phyloP scores from a whole-genome alignment of 2,113 vertebrate genomes.

The Mesoclemmys tuberculata region DNA sequence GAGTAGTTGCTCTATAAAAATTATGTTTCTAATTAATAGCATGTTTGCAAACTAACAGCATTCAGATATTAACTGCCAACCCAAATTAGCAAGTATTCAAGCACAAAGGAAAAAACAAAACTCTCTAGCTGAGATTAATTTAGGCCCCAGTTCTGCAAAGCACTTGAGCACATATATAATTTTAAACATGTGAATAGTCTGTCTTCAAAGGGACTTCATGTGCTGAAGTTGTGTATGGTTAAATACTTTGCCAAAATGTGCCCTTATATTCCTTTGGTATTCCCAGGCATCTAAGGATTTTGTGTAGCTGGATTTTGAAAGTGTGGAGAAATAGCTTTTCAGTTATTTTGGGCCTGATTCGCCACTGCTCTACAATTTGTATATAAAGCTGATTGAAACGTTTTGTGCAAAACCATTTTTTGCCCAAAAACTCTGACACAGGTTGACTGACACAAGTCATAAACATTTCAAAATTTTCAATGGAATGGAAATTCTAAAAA shows the following conservation, averaged over 20 bases:
- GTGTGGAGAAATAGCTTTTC: not conserved
- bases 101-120: slow-evolving; percentile 3
- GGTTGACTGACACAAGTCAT: too few relatives aligned
- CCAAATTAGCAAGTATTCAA: not conserved
- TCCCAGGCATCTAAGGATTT: not conserved
- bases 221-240: not conserved
- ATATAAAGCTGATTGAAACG: too few relatives aligned
- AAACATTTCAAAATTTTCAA: too few relatives aligned
- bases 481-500: too few relatives aligned
- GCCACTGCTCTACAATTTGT: not conserved
- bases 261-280: not conserved
- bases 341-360: not conserved
- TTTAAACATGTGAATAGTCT: not conserved
- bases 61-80: too few relatives aligned
- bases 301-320: not conserved
- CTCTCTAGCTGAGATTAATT: not conserved
- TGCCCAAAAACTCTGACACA: too few relatives aligned
- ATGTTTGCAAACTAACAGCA: too few relatives aligned
- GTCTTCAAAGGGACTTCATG: not conserved
- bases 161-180: not conserved
- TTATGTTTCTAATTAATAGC: slow-evolving; percentile 20
- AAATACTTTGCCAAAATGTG: not conserved
- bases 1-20: not conserved
- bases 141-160: not conserved
- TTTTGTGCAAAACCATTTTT: too few relatives aligned